phyloP scores from a whole-genome alignment of 2,113 vertebrate genomes.

The Mobula birostris region DNA sequence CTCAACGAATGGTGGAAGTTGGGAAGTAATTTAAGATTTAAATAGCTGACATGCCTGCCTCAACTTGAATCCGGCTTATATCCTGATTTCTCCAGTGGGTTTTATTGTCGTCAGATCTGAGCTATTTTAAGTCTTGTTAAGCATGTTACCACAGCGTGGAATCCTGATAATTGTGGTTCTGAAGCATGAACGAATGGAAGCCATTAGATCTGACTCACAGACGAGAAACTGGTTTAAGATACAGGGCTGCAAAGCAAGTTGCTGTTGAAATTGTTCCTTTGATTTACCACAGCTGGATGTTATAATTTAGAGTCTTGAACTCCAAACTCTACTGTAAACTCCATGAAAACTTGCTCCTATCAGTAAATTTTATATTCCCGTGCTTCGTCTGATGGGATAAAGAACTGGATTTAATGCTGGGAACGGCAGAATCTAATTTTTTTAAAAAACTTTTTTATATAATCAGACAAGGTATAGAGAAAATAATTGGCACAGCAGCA shows the following conservation, averaged over 20 bases:
- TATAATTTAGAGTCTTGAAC: neutral
- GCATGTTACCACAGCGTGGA: neutral
- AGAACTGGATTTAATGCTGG: neutral
- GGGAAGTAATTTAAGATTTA: neutral
- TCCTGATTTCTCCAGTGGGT: neutral
- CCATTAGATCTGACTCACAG: neutral
- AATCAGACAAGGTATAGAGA: neutral
- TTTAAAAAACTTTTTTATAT: neutral
- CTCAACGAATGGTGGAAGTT: neutral
- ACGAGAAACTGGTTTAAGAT: neutral
- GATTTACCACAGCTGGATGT: neutral
- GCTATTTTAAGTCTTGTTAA: neutral
- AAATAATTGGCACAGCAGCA: neutral
- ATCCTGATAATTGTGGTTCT: neutral
- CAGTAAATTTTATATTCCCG: too few species aligned
- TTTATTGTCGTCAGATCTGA: neutral
- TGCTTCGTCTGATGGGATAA: neutral
- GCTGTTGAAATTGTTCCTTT: neutral
- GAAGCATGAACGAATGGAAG: constrained; percentile 19
- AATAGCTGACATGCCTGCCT: neutral
- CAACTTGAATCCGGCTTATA: neutral
- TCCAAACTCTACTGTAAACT: neutral
- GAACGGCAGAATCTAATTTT: neutral
- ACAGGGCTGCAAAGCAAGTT: neutral
- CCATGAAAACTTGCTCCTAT: neutral